phyloP scores from a whole-genome alignment of 2,888 invertebrate genomes.

The Miltochrista miniata region DNA sequence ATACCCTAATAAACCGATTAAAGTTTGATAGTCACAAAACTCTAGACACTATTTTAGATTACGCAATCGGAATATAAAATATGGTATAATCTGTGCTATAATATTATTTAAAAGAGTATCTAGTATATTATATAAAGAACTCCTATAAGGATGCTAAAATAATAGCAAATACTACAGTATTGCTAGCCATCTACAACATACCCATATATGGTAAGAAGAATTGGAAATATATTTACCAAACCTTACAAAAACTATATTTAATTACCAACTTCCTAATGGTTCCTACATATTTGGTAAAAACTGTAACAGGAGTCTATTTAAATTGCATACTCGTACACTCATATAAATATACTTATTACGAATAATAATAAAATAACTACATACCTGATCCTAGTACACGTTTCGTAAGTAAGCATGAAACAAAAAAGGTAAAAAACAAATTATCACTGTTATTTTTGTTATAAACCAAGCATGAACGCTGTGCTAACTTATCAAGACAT shows the following conservation, averaged over 20 bases:
- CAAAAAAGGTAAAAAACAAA: constrained; percentile 45
- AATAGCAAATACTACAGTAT: constrained; percentile 42
- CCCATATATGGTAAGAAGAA: constrained; percentile 27
- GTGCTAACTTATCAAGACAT: constrained; percentile 58
- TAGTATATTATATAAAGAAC: constrained; percentile 11
- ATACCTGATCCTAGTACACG: constrained; percentile 71
- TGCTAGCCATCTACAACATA: constrained; percentile 48
- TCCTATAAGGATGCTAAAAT: constrained; percentile 23
- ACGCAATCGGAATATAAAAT: constrained; percentile 22
- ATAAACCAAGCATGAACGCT: constrained; percentile 24
- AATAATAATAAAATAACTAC: constrained; percentile 39
- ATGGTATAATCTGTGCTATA: constrained; percentile 25
- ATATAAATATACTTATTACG: constrained; percentile 17
- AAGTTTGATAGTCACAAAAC: constrained; percentile 33
- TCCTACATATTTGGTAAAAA: constrained; percentile 14
- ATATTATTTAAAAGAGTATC: constrained; percentile 23
- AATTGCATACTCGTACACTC: constrained; percentile 14
- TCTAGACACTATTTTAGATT: constrained; percentile 1
- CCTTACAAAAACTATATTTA: constrained; percentile 33
- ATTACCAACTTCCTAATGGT: constrained; percentile 41
- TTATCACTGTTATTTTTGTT: constrained; percentile 18
- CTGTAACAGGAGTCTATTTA: constrained; percentile 20
- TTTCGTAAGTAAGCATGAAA: constrained; percentile 59
- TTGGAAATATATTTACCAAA: constrained; percentile 38
- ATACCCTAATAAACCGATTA: constrained; percentile 33